Base-by-base conservation (phyloP, 1,140 invertebrate species). In the Subanguina moxae region DNA sequence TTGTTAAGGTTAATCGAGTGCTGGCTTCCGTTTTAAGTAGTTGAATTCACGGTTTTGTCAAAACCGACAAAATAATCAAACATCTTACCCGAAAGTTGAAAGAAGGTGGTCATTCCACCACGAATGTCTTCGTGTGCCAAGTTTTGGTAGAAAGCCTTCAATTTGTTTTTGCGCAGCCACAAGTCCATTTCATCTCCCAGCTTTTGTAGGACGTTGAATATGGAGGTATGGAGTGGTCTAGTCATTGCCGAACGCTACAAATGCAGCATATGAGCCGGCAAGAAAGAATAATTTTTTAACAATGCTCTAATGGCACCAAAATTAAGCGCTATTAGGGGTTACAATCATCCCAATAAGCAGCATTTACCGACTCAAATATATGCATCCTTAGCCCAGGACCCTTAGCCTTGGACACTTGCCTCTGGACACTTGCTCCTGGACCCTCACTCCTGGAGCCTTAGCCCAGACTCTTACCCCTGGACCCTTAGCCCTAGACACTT, bases 81-180 rank as follows among this genome's bases (percentile, higher is more conserved):
- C 11, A 5, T 38, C 32, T 52, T 15, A 52, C 48, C 93, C 1
- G 88, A 85, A 7, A 74, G 76, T 82, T 85, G 83, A 68, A 85
- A 76, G 0, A 85, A 57, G 17, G 75, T 68, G 59, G 81, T 78
- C n/a, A 76, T 80, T 0, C 84, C 84, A 17, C 62, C 61, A 68
- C 83, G 77, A 28, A 84, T 75, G 27, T 73, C 70, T 11, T 67
- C 27, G 23, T 62, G 63, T 9, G 72, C 72, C 28, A 73, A 30
- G 46, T 62, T 63, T 21, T 30, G 19, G 42, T 92, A 94, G 83
- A 97, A 97, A 0, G 89, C 89, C 80, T 92, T 94, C 30, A 94
- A 88, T 83, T 90, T 90, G 42, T 89, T 86, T 19, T 87, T 86
- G 58, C 86, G 83, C 11, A 93, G 84, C 88, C 90, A 93, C 1